phyloP scores from a whole-genome alignment of 2,113 vertebrate genomes.

The Anguilla rostrata region DNA sequence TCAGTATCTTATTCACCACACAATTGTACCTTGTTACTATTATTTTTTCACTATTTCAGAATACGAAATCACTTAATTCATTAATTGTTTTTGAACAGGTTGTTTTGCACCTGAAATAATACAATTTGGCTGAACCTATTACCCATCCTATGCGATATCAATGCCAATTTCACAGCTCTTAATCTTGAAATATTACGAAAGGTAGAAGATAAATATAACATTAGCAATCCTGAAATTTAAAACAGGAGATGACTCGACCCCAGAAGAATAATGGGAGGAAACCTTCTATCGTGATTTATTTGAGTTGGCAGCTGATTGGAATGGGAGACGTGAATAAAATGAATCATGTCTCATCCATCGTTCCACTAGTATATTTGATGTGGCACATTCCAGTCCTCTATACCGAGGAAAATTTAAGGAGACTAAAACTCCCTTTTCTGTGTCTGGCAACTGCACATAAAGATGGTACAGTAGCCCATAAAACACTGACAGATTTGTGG shows the following conservation, averaged over 20 bases:
- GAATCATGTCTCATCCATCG: not conserved
- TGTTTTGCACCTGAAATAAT: not conserved
- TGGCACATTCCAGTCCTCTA: not conserved
- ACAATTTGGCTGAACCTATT: not conserved
- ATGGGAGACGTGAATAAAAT: not conserved
- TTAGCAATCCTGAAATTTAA: conserved; percentile 1
- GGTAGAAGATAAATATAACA: not conserved
- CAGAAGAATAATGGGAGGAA: not conserved
- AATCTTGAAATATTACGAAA: not conserved
- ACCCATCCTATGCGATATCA: not conserved
- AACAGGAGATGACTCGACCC: not conserved
- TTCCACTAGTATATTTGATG: not conserved
- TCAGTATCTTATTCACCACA: too few species aligned
- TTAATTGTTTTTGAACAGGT: not conserved
- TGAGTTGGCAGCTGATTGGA: conserved; percentile 1
- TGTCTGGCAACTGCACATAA: not conserved
- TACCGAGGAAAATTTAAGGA: not conserved
- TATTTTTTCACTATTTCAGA: not conserved
- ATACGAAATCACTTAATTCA: not conserved
- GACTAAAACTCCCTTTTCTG: not conserved
- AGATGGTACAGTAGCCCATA: not conserved
- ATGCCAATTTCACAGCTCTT: not conserved
- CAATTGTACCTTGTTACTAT: too few species aligned
- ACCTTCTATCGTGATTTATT: not conserved
- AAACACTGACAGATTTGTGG: not conserved